Base-by-base conservation (phyloP, 2,888 invertebrate species). In the Melinaea marsaeus region DNA sequence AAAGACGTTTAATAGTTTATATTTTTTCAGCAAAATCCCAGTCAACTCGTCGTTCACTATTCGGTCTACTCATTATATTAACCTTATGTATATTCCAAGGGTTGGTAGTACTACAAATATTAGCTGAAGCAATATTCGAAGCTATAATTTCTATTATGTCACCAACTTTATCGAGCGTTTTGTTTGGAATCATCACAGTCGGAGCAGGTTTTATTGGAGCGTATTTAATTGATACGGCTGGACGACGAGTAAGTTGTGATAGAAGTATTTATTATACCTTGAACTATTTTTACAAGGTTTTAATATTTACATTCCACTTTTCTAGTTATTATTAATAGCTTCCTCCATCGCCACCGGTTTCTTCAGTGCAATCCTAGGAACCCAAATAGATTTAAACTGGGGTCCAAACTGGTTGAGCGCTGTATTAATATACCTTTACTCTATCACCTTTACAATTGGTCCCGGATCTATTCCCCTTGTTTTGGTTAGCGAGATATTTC, bases 51-150 rank as follows among this genome's bases (percentile, higher is more conserved):
- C 75, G 74, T 2, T 83, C 83, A 0, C 67, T 87, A 11, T 13
- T 74, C 2, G 68, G 85, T 0, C 70, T 70, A 1, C 37, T 84
- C 0, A 68, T 73, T 0, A 67, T 87, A 2, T 74, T 78, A 63
- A 79, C 81, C 0, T 71, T 79, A 0, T 72, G 79, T 13, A 77
- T 83, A 13, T 85, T 84, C 72, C 86, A 88, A 79, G 88, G 88
- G 0, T 62, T 86, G 0, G 74, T 85, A 0, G 80, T 80, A 0
- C 71, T 88, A 0, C 84, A 86, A 67, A 86, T 88, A 37, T 88
- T 84, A 64, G 87, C 88, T 0, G 81, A 79, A 9, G 84, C 84
- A 0, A 62, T 88, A 46, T 88, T 88, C 66, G 66, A 66, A 0
- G 76, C 82, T 57, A 85, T 84, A 0, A 74, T 85, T 0, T 86